Evolutionary conservation across 2,113 vertebrate genomes (phyloP).

Genomic region (Megaceryle torquata): DNA sequence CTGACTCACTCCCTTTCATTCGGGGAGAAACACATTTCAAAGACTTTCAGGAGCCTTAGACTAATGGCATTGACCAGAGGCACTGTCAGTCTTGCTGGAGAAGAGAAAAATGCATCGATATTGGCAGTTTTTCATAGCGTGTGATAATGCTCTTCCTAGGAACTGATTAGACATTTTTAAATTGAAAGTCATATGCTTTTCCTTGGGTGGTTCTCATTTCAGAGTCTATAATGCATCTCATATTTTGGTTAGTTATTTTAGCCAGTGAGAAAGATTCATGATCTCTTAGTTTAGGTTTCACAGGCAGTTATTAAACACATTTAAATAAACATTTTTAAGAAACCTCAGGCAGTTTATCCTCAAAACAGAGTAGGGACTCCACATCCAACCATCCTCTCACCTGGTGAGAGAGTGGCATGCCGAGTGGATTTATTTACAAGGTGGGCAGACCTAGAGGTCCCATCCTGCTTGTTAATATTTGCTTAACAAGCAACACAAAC

Average conservation of each 20-base stretch:
- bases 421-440: not conserved
- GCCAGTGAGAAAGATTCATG: not conserved
- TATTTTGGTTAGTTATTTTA: not conserved
- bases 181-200: not conserved
- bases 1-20: conserved; percentile 38
- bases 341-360: not conserved
- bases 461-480: not conserved
- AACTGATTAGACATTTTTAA: not conserved
- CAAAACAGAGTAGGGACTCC: not conserved
- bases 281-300: not conserved
- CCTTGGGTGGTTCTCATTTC: not conserved
- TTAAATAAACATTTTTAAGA: not conserved
- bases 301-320: not conserved
- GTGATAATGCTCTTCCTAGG: not conserved
- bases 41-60: conserved; percentile 29
- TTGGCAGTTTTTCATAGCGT: not conserved
- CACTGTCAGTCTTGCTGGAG: conserved; percentile 2
- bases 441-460: not conserved
- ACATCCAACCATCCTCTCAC: not conserved
- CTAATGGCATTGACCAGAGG: conserved; percentile 61
- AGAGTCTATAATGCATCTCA: not conserved
- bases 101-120: not conserved
- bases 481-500: not conserved
- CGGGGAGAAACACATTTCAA: conserved; percentile 47
- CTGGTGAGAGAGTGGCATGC: fast-evolving